Evolutionary conservation across 2,797 vertebrate genomes (phyloP).

Genomic region (Podarcis lilfordi): DNA sequence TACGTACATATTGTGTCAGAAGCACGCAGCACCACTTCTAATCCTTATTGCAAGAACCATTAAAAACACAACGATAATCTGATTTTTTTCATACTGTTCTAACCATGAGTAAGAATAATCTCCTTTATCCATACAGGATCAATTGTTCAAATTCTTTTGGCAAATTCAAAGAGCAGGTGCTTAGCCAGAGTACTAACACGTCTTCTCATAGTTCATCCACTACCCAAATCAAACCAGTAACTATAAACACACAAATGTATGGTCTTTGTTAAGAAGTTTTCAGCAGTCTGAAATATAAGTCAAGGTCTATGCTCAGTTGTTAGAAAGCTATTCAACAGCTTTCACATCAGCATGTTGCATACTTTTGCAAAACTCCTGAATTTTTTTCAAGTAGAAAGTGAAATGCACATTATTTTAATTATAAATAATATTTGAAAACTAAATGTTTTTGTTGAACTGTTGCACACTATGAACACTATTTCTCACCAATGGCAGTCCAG

Average conservation of each 20-base stretch:
- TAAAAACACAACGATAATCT: constrained; percentile 2
- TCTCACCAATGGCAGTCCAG: neutral
- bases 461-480: neutral
- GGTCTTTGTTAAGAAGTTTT: constrained; percentile 32
- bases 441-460: neutral
- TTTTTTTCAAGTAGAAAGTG: neutral
- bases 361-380: neutral
- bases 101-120: neutral
- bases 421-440: neutral
- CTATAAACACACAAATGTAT: constrained; percentile 24
- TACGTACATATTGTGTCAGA: neutral
- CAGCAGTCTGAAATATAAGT: constrained; percentile 26
- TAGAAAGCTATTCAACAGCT: neutral
- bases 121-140: neutral
- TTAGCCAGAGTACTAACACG: constrained; percentile 23
- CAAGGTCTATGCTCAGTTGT: neutral
- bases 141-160: neutral
- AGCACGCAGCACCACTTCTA: neutral
- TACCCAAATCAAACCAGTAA: neutral
- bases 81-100: neutral
- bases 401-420: neutral
- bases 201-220: constrained; percentile 9
- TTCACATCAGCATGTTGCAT: neutral
- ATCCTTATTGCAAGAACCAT: neutral
- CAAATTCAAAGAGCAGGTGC: neutral